Percentiles rank a stretch among this genome's conserved stretches.
Conservation (phyloP, 1,140 invertebrate species). For the Drosophila elegans region DNA sequence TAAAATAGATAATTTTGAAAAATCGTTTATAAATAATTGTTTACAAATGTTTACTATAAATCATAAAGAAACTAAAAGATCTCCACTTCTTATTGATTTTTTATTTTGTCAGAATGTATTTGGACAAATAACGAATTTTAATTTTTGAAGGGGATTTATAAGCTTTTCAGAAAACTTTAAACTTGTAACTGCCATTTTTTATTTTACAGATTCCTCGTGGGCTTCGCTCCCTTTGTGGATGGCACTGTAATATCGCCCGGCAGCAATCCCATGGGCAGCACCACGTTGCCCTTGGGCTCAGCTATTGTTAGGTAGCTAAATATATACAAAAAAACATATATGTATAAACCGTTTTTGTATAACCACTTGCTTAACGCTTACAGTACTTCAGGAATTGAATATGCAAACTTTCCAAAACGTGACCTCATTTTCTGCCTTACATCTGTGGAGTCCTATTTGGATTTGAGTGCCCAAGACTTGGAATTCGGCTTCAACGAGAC, state of each 20-base stretch:
- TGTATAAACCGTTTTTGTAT: background rate
- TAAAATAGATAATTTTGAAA: no score
- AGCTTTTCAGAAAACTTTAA: no score
- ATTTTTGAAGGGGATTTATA: no score
- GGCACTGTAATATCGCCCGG: constrained; percentile 90
- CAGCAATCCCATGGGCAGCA: constrained; percentile 74
- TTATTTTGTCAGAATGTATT: no score
- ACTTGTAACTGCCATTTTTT: no score
- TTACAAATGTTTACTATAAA: no score
- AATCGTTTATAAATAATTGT: no score
- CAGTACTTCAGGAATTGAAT: constrained; percentile 89
- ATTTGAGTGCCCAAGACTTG: constrained; percentile 91
- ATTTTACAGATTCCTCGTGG: constrained; percentile 89
- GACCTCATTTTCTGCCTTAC: constrained; percentile 92
- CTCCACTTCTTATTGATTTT: no score
- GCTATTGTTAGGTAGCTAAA: constrained; percentile 80
- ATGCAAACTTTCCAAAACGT: constrained; percentile 93
- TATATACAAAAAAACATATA: background rate
- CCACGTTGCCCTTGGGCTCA: constrained; percentile 79
- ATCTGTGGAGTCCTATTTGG: constrained; percentile 90
- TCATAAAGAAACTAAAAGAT: no score
- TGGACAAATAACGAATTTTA: no score
- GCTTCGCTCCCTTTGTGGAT: constrained; percentile 95
- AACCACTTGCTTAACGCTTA: constrained; percentile 73
- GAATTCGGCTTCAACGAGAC: constrained; percentile 95